These are phyloP conservation scores for Aphidius colemani DNA, from an alignment of 2,888 invertebrate genomes.

Conservation along the genomic window DNA sequence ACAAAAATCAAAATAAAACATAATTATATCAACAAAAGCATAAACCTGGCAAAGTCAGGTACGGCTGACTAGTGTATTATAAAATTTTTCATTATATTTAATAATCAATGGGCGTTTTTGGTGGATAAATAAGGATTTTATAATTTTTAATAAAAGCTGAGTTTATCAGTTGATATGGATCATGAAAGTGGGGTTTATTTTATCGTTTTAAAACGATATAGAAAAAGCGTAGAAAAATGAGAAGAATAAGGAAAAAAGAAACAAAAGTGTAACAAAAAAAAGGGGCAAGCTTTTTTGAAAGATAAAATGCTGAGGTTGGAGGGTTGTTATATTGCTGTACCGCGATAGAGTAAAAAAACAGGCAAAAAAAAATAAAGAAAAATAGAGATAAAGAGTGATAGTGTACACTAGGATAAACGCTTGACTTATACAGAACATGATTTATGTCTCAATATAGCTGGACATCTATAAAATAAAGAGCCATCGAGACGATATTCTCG, in stretches of 20 bases:
- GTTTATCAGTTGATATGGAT: too few species aligned
- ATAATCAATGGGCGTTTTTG: too few species aligned
- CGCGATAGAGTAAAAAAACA: too few species aligned
- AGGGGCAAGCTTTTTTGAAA: conserved; percentile 19
- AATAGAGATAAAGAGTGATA: conserved; percentile 15
- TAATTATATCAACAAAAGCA: too few species aligned
- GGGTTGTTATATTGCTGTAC: conserved; percentile 18
- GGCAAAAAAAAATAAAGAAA: not conserved
- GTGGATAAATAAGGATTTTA: too few species aligned
- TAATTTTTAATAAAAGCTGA: too few species aligned
- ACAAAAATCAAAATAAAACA: too few species aligned
- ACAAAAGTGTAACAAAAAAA: conserved; percentile 13
- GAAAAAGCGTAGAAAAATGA: conserved; percentile 14
- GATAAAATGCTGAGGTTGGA: conserved; percentile 42
- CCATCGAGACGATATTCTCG: conserved; percentile 32
- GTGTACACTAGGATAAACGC: conserved; percentile 36
- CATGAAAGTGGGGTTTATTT: too few species aligned
- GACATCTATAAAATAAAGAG: conserved; percentile 49
- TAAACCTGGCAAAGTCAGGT: too few species aligned
- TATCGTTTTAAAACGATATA: not conserved
- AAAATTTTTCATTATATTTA: too few species aligned
- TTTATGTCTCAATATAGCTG: conserved; percentile 52
- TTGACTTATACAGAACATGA: conserved; percentile 51
- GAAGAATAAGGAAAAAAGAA: conserved; percentile 19
- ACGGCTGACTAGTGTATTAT: too few species aligned